Evolutionary conservation across 1,140 invertebrate genomes (phyloP).

Genomic region (Rhizoglyphus robini): DNA sequence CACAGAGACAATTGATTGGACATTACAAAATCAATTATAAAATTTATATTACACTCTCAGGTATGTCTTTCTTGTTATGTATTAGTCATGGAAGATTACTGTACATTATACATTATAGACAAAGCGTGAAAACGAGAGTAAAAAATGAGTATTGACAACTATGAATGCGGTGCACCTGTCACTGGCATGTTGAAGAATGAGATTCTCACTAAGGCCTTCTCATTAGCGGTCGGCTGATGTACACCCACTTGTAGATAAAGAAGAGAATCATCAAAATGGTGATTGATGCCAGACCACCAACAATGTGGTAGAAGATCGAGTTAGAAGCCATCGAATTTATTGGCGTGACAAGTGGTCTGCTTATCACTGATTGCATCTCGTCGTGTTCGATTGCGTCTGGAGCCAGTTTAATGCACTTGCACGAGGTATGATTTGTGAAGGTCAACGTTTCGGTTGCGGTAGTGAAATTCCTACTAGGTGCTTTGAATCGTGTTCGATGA

Average conservation of each 20-base stretch:
- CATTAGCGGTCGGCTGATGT: too few species aligned
- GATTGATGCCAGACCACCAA: not conserved
- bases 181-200: too few species aligned
- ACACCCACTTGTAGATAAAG: not conserved
- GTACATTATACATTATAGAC: too few species aligned
- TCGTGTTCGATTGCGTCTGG: constrained; percentile 2
- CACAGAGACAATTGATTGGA: too few species aligned
- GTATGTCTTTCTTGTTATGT: too few species aligned
- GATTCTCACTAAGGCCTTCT: too few species aligned
- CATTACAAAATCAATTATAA: too few species aligned
- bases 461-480: not conserved
- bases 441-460: not conserved
- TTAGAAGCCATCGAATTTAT: not conserved
- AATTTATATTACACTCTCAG: too few species aligned
- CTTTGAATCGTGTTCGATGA: not conserved
- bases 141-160: not conserved
- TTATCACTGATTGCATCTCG: constrained; percentile 3
- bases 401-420: not conserved
- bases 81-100: too few species aligned
- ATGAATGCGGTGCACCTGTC: too few species aligned
- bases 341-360: not conserved
- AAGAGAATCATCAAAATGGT: not conserved
- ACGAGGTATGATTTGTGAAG: constrained; percentile 6
- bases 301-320: not conserved
- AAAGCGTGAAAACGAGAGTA: too few species aligned